Conservation (phyloP, 2,113 vertebrate species). For the Nothobranchius kuhntae region DNA sequence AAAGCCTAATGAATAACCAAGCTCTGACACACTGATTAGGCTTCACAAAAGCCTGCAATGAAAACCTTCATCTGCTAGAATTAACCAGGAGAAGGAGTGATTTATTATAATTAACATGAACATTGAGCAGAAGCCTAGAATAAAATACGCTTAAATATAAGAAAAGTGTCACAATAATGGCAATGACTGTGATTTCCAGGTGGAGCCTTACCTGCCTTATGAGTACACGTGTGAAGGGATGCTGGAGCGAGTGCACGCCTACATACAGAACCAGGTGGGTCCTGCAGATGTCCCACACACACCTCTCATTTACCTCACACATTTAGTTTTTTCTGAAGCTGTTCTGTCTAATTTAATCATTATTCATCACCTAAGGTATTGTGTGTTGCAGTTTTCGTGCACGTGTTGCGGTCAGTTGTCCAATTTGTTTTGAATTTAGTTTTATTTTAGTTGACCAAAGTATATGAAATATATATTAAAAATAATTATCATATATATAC, state of each 20-base stretch:
- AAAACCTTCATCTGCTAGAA: constrained; percentile 50
- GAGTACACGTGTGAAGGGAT: constrained; percentile 97
- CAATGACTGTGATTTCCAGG: constrained; percentile 73
- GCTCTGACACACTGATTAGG: constrained; percentile 49
- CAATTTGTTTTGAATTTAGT: too few relatives aligned
- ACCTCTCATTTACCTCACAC: neutral
- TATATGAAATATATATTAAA: too few relatives aligned
- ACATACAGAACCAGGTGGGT: constrained; percentile 94
- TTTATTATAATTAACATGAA: constrained; percentile 46
- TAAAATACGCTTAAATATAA: neutral
- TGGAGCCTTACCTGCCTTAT: constrained; percentile 93
- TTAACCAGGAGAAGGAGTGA: constrained; percentile 33
- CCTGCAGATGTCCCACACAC: neutral
- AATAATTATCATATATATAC: too few relatives aligned
- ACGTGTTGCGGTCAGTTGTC: too few relatives aligned
- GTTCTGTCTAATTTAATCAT: constrained; percentile 11
- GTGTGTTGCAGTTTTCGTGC: constrained; percentile 4
- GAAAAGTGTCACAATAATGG: constrained; percentile 19
- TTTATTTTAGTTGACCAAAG: too few relatives aligned
- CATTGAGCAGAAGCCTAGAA: constrained; percentile 28
- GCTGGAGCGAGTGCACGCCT: constrained; percentile 93
- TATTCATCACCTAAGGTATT: neutral
- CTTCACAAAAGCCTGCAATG: constrained; percentile 43
- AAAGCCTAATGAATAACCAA: constrained; percentile 55
- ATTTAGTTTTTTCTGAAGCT: neutral